Conservation (phyloP, 2,888 invertebrate genomes). For the Bibio marci region DNA sequence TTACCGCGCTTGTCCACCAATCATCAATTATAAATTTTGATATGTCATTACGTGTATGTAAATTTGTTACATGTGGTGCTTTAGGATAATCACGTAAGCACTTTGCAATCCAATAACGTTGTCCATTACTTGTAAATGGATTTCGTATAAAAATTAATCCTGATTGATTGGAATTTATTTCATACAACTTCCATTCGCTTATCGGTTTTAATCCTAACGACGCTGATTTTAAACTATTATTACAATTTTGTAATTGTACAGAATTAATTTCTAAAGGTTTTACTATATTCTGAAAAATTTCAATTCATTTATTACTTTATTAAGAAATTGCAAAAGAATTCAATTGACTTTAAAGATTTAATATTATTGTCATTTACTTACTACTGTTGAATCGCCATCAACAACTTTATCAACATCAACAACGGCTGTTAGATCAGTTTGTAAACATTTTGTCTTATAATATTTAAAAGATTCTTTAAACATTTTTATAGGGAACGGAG, state of each 20-base stretch:
- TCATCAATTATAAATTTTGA: conserved; percentile 40
- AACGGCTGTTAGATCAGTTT: conserved; percentile 45
- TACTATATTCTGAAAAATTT: no score
- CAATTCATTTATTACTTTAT: no score
- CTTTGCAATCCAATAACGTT: conserved; percentile 67
- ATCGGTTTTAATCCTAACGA: conserved; percentile 31
- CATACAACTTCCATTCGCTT: conserved; percentile 44
- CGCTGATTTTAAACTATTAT: no score
- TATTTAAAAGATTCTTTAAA: conserved; percentile 63
- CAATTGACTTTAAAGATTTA: no score
- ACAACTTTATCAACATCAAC: conserved; percentile 33
- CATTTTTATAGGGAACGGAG: no score
- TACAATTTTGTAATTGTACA: no score
- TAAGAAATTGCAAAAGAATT: no score
- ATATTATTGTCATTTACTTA: no score
- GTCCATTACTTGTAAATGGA: conserved; percentile 62
- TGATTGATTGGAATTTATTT: conserved; percentile 39
- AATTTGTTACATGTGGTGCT: conserved; percentile 37
- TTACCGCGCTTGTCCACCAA: no score
- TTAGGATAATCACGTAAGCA: conserved; percentile 61
- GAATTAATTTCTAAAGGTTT: no score
- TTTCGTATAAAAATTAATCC: conserved; percentile 67
- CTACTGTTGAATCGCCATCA: no score
- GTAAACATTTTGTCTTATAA: conserved; percentile 52
- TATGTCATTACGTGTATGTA: conserved; percentile 10